Evolutionary conservation across 1,140 invertebrate species (phyloP), one percentile per base, ranked within the genome.

Genomic region (Dufourea novaeangliae): DNA sequence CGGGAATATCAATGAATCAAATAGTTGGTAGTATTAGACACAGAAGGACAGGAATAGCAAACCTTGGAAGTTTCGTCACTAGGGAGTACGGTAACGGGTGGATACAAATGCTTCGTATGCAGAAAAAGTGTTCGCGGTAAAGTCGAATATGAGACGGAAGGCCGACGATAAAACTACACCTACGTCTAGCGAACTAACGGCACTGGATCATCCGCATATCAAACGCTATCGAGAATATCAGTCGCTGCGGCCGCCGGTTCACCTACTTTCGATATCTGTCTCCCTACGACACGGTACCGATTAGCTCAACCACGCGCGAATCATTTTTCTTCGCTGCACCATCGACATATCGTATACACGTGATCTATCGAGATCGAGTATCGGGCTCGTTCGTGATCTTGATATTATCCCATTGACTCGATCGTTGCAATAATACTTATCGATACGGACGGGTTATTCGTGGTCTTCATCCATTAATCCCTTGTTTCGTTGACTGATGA

Each of bases 231-330:
- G 25, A 68, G 71, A 54, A 56, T 83, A 84, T 84, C 71, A 67
- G 61, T 71, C 71, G 68, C 76, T 66, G 67, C 67, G n/a, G n/a
- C n/a, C 56, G 74, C 76, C 57, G 79, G 81, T 77, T 86, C 85
- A 88, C 84, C 86, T 87, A 88, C 85, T 87, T 88, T 81, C 73
- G 66, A 70, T 79, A 81, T 83, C 80, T 82, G 62, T 79, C 72
- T 82, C 68, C 64, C 50, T 62, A 67, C 41, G 74, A 82, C 80
- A 56, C 63, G 63, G 64, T 52, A 69, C 57, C 61, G 80, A 79
- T 83, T 83, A 83, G 70, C 37, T 32, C 56, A 61, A 79, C 77
- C 62, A 70, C 54, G 73, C 46, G 6, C 59, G 44, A 79, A 72
- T 62, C 67, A 80, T 85, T 85, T 87, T 83, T 83, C 37, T 32